These are phyloP conservation scores for Tragelaphus buxtoni DNA, from an alignment of 2,113 vertebrate species.

Conservation along the genomic window DNA sequence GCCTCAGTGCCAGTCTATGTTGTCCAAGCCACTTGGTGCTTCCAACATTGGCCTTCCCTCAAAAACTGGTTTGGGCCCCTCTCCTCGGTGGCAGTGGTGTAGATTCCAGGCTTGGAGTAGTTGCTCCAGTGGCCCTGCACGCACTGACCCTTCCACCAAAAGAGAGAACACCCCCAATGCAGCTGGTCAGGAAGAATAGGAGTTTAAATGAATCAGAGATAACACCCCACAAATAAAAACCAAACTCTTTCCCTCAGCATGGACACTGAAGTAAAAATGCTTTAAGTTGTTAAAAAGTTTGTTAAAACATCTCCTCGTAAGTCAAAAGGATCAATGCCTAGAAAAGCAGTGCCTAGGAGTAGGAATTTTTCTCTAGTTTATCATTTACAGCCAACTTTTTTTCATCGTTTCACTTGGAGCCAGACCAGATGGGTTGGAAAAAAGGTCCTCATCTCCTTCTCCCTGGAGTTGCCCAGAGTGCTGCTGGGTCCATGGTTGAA, in stretches of 20 bases:
- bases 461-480: neutral
- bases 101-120: neutral
- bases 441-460: neutral
- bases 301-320: neutral
- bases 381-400: neutral
- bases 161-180: neutral
- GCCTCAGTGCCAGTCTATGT: neutral
- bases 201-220: constrained; percentile 7
- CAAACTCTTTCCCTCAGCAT: neutral
- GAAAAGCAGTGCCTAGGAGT: neutral
- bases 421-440: neutral
- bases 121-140: neutral
- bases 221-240: neutral
- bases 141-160: neutral
- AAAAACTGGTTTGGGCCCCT: neutral
- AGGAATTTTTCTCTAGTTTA: neutral
- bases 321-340: neutral
- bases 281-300: neutral
- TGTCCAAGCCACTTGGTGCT: neutral
- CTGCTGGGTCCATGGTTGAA: neutral
- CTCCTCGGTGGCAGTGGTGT: neutral
- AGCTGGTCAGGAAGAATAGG: neutral
- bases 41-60: neutral
- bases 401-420: neutral
- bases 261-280: neutral